Evolutionary conservation across 2,113 vertebrate species (phyloP), one percentile per base, ranked within the genome.

Genomic region (Hydropotes inermis): DNA sequence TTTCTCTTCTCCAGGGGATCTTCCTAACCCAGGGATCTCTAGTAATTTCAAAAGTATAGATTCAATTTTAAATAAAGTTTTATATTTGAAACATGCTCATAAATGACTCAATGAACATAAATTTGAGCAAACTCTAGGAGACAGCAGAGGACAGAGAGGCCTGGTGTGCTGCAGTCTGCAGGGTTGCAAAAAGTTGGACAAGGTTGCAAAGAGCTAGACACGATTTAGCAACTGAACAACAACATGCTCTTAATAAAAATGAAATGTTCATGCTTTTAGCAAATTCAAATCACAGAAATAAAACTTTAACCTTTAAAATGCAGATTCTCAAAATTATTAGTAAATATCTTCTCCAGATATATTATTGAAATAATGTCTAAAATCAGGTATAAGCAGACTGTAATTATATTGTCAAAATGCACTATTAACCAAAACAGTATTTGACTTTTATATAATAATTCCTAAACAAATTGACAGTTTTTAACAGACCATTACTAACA

Each of bases 371-470:
- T 91, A 74, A 86, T 39, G 61, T 36, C 33, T 87, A 87, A 89
- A 84, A 39, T 67, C 47, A 47, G n/a, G 19, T 84, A 21, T 84
- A 74, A 91, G 50, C 13, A 78, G n/a, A 54, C 15, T n/a, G 87
- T 88, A 79, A 45, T 39, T 14, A 83, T 36, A 90, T 45, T 28
- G 2, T 87, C 36, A 97, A 97, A 78, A 94, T 55, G 47, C 50
- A 94, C 47, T 93, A n/a, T 67, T 93, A 52, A 89, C 17, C 15
- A 60, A 87, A 97, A 84, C 93, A 30, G 27, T 54, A 91, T 86
- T 91, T 76, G 52, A 91, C 39, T 89, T 84, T 91, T 61, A 87
- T 79, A 67, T 52, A 11, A 36, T 23, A 96, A 95, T 93, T 90
- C 39, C 55, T 90, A n/a, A 78, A 70, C 33, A 92, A 91, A 83